phyloP scores from a whole-genome alignment of 37 sponge, comb jelly and placozoan genomes.

The Hormiphora californensis region DNA sequence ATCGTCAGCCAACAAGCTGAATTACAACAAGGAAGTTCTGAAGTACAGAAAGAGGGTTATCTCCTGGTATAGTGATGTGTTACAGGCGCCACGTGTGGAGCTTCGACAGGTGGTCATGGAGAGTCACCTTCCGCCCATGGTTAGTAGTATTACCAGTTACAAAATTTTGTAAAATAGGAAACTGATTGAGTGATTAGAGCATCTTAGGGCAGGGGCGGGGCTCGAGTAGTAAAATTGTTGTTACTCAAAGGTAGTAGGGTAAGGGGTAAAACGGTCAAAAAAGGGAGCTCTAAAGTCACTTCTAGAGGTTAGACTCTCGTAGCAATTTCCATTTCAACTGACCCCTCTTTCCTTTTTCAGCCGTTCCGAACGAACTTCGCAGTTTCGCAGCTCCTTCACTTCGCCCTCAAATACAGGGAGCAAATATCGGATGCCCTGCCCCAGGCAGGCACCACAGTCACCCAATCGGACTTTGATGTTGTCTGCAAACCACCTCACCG shows the following conservation, averaged over 20 bases:
- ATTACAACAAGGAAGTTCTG: constrained; percentile 6
- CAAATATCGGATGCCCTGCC: constrained; percentile 6
- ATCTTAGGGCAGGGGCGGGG: too few species aligned
- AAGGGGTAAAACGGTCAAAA: too few species aligned
- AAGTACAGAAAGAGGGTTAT: not conserved
- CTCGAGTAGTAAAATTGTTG: too few species aligned
- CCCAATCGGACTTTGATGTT: constrained; percentile 17
- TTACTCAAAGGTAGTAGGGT: too few species aligned
- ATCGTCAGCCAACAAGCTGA: constrained; percentile 6
- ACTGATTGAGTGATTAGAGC: too few species aligned
- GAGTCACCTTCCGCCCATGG: not conserved
- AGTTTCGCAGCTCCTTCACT: constrained; percentile 1
- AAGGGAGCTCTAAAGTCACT: too few species aligned
- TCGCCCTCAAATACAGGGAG: not conserved
- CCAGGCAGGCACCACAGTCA: not conserved
- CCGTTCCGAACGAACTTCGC: constrained; percentile 12
- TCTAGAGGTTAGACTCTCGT: too few species aligned
- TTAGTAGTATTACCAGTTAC: not conserved
- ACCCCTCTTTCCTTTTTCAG: not conserved
- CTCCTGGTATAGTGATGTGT: constrained; percentile 10
- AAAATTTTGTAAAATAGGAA: not conserved
- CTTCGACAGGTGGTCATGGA: not conserved
- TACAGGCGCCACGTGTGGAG: not conserved
- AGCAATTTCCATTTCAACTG: not conserved
- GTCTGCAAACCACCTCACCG: not conserved